These are phyloP conservation scores for Drosophila kurseongensis DNA, from an alignment of 1,140 invertebrate species.

Conservation along the genomic window DNA sequence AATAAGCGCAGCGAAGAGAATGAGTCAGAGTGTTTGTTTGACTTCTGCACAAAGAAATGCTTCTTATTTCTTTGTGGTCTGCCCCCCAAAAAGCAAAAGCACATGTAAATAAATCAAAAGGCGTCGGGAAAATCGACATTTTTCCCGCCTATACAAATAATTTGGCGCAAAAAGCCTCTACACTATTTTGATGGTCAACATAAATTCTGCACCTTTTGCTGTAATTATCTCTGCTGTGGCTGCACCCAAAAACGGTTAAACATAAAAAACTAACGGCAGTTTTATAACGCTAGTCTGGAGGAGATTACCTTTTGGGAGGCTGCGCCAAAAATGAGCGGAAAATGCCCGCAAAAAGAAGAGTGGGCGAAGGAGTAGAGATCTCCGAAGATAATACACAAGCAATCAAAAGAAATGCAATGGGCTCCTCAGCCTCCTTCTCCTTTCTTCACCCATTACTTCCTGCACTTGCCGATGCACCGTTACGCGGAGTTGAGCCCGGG, in stretches of 20 bases:
- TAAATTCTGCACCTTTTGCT: constrained; percentile 55
- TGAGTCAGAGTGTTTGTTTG: constrained; percentile 62
- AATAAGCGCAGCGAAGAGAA: constrained; percentile 21
- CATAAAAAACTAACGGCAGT: constrained; percentile 81
- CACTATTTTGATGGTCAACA: constrained; percentile 43
- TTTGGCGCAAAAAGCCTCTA: constrained; percentile 19
- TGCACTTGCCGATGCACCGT: constrained; percentile 74
- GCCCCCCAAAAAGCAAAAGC: constrained; percentile 20
- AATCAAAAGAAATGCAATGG: constrained; percentile 81
- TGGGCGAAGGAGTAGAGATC: constrained; percentile 59
- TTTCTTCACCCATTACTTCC: constrained; percentile 27
- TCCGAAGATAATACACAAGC: constrained; percentile 81
- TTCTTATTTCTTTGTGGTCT: constrained; percentile 51
- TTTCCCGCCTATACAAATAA: constrained; percentile 6
- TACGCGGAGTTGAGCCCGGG: constrained; percentile 64
- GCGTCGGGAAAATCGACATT: constrained; percentile 43
- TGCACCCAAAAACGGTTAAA: constrained; percentile 80
- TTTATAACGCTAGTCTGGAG: constrained; percentile 72
- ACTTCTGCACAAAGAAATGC: constrained; percentile 68
- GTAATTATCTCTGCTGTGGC: constrained; percentile 56
- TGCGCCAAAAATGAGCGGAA: constrained; percentile 48
- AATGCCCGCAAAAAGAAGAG: constrained; percentile 47
- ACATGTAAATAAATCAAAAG: constrained; percentile 56
- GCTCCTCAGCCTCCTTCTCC: constrained; percentile 31
- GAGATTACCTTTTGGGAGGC: constrained; percentile 73